phyloP scores from a whole-genome alignment of 2,797 vertebrate species.

The Sebastes minor region DNA sequence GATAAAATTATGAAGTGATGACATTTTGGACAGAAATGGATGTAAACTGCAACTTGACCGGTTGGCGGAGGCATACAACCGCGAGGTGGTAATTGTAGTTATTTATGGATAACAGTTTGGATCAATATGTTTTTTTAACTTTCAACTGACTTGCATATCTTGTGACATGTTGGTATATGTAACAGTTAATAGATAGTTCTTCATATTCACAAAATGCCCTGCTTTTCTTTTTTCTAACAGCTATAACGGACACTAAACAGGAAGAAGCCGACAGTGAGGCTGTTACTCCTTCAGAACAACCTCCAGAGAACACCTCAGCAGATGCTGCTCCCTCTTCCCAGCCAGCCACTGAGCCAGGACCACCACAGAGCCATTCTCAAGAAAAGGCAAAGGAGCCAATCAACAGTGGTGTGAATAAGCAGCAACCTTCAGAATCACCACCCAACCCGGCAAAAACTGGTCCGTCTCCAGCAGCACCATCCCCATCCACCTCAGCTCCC shows the following conservation, averaged over 20 bases:
- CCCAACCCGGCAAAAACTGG: slow-evolving; percentile 59
- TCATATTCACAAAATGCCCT: slow-evolving; percentile 23
- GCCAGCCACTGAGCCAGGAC: slow-evolving; percentile 14
- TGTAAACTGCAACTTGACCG: too few species aligned
- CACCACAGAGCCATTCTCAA: slow-evolving; percentile 18
- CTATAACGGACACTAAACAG: slow-evolving; percentile 46
- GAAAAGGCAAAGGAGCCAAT: slow-evolving; percentile 72
- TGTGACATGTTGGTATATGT: neutral
- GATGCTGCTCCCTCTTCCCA: slow-evolving; percentile 24
- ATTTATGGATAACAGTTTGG: neutral
- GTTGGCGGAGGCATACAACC: too few species aligned
- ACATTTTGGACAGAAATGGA: too few species aligned
- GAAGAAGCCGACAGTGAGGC: slow-evolving; percentile 61
- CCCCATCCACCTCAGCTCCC: slow-evolving; percentile 47
- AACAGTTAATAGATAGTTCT: neutral
- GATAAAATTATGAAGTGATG: too few species aligned
- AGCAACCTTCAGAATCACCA: slow-evolving; percentile 39
- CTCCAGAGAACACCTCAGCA: slow-evolving; percentile 65
- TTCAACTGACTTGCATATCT: neutral
- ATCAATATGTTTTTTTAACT: neutral
- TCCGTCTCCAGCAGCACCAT: slow-evolving; percentile 25
- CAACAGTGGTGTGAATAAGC: slow-evolving; percentile 54
- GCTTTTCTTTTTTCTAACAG: slow-evolving; percentile 72
- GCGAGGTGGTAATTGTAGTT: neutral
- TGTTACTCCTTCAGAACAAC: neutral